These are phyloP conservation scores for Agrotis clavis DNA, from an alignment of 2,888 invertebrate genomes.

Conservation along the genomic window DNA sequence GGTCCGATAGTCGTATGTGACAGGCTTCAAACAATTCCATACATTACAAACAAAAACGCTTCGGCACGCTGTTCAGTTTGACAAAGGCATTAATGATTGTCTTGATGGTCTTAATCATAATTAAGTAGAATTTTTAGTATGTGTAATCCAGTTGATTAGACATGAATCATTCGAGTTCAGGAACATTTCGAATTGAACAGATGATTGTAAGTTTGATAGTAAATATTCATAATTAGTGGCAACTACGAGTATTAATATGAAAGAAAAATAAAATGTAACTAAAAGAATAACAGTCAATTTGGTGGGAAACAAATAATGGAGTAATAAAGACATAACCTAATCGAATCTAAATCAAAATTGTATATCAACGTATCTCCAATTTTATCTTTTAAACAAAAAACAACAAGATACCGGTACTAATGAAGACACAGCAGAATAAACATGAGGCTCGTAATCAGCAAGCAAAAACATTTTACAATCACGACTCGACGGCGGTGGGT, in stretches of 20 bases:
- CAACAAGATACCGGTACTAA: slow-evolving; percentile 76
- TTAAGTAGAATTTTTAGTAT: background rate
- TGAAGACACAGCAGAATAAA: slow-evolving; percentile 86
- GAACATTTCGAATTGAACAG: background rate
- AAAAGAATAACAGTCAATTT: background rate
- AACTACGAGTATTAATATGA: background rate
- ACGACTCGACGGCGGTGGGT: slow-evolving; percentile 78
- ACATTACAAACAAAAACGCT: no score
- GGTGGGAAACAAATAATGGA: slow-evolving; percentile 4
- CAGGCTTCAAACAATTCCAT: no score
- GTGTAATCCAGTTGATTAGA: background rate
- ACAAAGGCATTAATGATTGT: no score
- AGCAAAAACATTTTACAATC: slow-evolving; percentile 80
- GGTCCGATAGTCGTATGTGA: no score
- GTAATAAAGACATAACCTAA: slow-evolving; percentile 60
- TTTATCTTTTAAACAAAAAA: slow-evolving; percentile 67
- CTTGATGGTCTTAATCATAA: slow-evolving; percentile 7
- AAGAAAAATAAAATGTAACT: background rate
- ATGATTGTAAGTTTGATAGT: no score
- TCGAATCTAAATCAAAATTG: slow-evolving; percentile 68
- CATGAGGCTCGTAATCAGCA: slow-evolving; percentile 80
- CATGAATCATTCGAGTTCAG: background rate
- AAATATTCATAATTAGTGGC: background rate
- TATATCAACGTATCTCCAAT: slow-evolving; percentile 71
- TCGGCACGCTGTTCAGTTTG: no score